Conservation (phyloP, 2,797 vertebrate species). For the Eleutherodactylus coqui region DNA sequence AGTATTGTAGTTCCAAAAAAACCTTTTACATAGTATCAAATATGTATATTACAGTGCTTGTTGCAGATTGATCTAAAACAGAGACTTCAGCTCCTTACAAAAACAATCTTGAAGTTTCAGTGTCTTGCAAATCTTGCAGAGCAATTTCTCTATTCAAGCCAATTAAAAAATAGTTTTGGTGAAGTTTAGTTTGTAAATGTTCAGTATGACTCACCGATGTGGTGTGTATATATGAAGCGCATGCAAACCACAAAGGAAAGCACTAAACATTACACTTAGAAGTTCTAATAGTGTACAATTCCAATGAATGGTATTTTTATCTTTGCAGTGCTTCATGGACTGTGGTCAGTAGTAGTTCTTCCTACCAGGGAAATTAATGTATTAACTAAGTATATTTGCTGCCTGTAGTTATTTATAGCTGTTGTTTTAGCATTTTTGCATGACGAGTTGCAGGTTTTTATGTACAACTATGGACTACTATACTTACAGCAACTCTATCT, state of each 20-base stretch:
- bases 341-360: constrained; percentile 21
- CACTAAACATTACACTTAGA: constrained; percentile 41
- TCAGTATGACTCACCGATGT: constrained; percentile 53
- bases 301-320: constrained; percentile 18
- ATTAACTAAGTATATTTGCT: not conserved
- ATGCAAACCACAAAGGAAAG: constrained; percentile 46
- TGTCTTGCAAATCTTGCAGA: not conserved
- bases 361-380: not conserved
- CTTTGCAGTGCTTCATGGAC: constrained; percentile 2
- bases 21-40: not conserved
- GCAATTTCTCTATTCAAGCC: not conserved
- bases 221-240: constrained; percentile 33
- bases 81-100: not conserved
- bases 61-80: not conserved
- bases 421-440: not conserved
- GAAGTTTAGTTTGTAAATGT: constrained; percentile 4
- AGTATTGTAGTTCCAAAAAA: not conserved
- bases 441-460: not conserved
- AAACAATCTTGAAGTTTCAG: not conserved
- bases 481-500: no score
- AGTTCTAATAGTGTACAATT: constrained; percentile 23
- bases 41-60: not conserved
- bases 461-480: not conserved
- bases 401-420: not conserved
- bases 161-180: not conserved